Percentiles rank a stretch among this genome's conserved stretches.
Conservation (phyloP, 1,140 invertebrate genomes). For the Sesamia nonagrioides region DNA sequence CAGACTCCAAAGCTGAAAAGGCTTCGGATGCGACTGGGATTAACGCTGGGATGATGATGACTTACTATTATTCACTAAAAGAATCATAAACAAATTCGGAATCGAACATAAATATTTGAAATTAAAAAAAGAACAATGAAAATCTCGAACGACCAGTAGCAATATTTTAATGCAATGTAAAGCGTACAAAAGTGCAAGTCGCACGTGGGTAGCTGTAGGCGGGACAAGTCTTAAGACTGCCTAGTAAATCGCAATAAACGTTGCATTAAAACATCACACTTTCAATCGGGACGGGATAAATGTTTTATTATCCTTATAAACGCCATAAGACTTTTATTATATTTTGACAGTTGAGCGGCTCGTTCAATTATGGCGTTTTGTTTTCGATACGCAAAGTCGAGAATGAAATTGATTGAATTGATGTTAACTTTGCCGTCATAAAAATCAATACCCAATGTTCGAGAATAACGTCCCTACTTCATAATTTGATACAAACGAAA, state of each 20-base stretch:
- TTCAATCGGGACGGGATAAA: slow-evolving; percentile 53
- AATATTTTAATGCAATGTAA: slow-evolving; percentile 13
- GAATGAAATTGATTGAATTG: too few species aligned
- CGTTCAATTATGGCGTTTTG: neutral
- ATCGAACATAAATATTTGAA: neutral
- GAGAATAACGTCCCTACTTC: neutral
- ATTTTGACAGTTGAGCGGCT: neutral
- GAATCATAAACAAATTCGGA: neutral
- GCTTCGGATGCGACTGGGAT: too few species aligned
- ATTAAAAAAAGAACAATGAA: neutral
- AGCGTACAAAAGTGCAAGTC: slow-evolving; percentile 48
- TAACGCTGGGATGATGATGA: too few species aligned
- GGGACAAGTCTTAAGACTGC: slow-evolving; percentile 48
- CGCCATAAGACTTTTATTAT: neutral
- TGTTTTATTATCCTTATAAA: slow-evolving; percentile 31
- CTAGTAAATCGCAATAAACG: slow-evolving; percentile 73
- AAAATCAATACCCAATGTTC: neutral
- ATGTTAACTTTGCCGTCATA: neutral
- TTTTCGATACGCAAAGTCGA: too few species aligned
- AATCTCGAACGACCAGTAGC: slow-evolving; percentile 14
- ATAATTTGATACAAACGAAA: neutral
- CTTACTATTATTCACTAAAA: too few species aligned
- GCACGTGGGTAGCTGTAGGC: slow-evolving; percentile 57
- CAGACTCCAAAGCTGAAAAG: too few species aligned
- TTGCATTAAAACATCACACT: slow-evolving; percentile 67